Evolutionary conservation across 2,113 vertebrate species (phyloP).

Genomic region (Paradoxurus hermaphroditus): DNA sequence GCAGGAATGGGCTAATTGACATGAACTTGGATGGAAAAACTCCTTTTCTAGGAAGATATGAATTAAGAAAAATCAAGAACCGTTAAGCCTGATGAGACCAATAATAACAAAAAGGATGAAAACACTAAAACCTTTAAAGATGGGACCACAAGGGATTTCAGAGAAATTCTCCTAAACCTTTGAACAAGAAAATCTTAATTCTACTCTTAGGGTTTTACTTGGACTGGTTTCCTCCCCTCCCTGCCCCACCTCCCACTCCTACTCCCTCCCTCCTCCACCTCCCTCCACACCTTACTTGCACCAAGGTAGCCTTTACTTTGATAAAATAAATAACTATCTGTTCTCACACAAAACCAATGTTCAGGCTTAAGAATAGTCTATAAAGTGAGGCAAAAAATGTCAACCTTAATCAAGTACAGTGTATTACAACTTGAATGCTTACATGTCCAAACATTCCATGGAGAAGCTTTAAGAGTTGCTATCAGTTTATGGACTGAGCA

Average conservation of each 20-base stretch:
- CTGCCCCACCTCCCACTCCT: no score
- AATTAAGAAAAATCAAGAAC: neutral
- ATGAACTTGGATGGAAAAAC: neutral
- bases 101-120: neutral
- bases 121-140: neutral
- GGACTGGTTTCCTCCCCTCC: neutral
- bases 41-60: neutral
- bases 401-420: neutral
- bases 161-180: neutral
- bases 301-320: neutral
- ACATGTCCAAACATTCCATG: neutral
- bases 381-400: neutral
- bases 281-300: neutral
- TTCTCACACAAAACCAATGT: neutral
- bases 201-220: neutral
- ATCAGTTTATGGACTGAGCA: neutral
- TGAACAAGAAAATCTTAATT: neutral
- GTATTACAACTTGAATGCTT: neutral
- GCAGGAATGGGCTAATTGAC: neutral
- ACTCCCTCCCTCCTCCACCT: no score
- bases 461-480: neutral
- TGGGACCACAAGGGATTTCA: neutral
- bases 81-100: neutral
- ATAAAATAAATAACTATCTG: neutral
- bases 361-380: neutral